Evolutionary conservation across 2,113 vertebrate genomes (phyloP).

Genomic region (Chrysochloris asiatica): DNA sequence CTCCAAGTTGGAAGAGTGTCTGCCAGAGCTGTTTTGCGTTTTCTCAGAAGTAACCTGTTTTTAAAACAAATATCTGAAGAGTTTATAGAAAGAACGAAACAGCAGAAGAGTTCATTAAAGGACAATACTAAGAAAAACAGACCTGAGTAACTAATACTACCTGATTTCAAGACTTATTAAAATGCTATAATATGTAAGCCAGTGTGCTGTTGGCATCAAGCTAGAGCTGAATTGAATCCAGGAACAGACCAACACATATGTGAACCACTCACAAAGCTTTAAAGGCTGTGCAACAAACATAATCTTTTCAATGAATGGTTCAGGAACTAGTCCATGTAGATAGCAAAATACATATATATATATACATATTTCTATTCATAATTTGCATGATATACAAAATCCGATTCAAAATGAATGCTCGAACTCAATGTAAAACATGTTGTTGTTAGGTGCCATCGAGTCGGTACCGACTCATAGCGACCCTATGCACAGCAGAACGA

Average conservation of each 20-base stretch:
- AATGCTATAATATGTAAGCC: background rate
- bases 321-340: background rate
- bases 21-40: slow-evolving; percentile 16
- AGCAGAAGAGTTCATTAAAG: background rate
- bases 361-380: slow-evolving; percentile 11
- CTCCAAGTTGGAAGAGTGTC: slow-evolving; percentile 13
- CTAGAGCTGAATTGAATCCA: background rate
- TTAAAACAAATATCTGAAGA: background rate
- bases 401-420: background rate
- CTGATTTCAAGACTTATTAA: background rate
- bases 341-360: background rate
- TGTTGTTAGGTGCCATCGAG: too few species aligned
- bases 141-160: background rate
- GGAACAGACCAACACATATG: background rate
- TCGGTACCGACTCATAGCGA: too few species aligned
- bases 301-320: slow-evolving; percentile 7
- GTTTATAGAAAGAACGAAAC: background rate
- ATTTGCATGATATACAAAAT: background rate
- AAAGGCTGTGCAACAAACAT: slow-evolving; percentile 6
- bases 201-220: background rate
- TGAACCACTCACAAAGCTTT: background rate
- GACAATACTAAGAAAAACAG: background rate
- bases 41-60: slow-evolving; percentile 33
- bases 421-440: slow-evolving; percentile 32
- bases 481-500: too few species aligned